These are phyloP conservation scores for Rhagophthalmus giganteus DNA, from an alignment of 2,888 invertebrate genomes.

Conservation along the genomic window DNA sequence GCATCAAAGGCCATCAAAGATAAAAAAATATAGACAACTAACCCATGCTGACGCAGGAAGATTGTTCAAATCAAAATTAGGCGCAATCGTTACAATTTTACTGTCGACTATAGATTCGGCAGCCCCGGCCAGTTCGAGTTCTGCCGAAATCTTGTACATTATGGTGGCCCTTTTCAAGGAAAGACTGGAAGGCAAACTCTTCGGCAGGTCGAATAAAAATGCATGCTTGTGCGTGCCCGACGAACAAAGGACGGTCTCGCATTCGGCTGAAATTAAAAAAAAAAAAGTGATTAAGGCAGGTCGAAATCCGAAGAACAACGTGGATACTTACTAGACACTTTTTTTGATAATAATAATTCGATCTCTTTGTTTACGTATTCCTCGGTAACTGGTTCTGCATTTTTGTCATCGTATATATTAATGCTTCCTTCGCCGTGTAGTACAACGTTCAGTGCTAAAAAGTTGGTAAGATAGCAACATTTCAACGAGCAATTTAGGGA, in stretches of 20 bases:
- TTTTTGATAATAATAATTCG: slow-evolving; percentile 2
- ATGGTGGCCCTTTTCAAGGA: slow-evolving; percentile 1
- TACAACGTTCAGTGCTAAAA: slow-evolving; percentile 1
- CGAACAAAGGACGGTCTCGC: slow-evolving; percentile 4
- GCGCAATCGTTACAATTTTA: neutral
- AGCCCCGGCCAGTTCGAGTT: slow-evolving; percentile 3
- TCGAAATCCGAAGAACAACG: no score
- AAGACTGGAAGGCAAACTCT: slow-evolving; percentile 3
- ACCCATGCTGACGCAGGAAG: neutral
- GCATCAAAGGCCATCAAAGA: no score
- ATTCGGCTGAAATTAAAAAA: slow-evolving; percentile 3
- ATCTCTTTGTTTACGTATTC: slow-evolving; percentile 4
- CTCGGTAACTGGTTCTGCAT: neutral
- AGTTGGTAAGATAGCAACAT: no score
- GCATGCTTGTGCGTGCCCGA: neutral
- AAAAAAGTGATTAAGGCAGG: no score
- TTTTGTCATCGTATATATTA: neutral
- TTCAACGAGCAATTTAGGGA: no score
- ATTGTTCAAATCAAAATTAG: slow-evolving; percentile 2
- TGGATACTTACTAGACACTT: neutral
- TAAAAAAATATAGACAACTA: no score
- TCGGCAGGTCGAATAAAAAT: slow-evolving; percentile 5
- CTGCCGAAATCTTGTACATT: slow-evolving; percentile 1
- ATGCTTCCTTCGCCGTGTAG: slow-evolving; percentile 5
- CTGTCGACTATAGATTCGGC: neutral